Evolutionary conservation across 2,888 invertebrate genomes (phyloP).

Genomic region (Frankliniella fusca): DNA sequence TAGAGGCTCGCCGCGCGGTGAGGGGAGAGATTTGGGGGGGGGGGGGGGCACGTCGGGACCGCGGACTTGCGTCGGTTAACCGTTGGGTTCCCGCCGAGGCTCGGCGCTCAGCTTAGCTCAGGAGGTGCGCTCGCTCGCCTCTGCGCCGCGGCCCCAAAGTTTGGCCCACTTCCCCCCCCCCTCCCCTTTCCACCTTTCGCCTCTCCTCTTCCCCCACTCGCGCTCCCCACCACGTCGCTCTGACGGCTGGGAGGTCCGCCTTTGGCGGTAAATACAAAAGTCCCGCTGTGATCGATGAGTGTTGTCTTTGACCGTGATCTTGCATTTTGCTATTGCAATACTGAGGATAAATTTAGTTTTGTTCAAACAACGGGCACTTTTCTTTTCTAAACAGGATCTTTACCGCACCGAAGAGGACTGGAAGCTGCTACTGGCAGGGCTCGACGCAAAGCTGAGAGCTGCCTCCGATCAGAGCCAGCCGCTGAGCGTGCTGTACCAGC

Average conservation of each 20-base stretch:
- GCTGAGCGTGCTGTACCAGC: not conserved
- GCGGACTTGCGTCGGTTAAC: not conserved
- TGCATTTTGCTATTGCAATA: no score
- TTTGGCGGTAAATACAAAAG: no score
- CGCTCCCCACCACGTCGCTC: no score
- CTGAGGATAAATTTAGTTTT: no score
- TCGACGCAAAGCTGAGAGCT: not conserved
- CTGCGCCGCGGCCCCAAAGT: not conserved
- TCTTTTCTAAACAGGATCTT: not conserved
- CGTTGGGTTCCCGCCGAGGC: not conserved
- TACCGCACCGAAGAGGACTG: conserved; percentile 4
- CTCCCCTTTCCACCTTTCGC: not conserved
- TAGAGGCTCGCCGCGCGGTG: no score
- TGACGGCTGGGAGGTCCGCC: no score
- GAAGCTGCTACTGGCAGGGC: not conserved
- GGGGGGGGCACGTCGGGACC: not conserved
- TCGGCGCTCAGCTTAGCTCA: not conserved
- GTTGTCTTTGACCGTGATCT: no score
- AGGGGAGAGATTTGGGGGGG: no score
- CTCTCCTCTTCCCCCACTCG: not conserved
- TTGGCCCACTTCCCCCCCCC: not conserved
- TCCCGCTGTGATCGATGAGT: no score
- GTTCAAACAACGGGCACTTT: no score
- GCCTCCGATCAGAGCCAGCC: not conserved
- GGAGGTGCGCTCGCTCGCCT: not conserved